phyloP scores from a whole-genome alignment of 1,140 invertebrate species.

The Pantala flavescens region DNA sequence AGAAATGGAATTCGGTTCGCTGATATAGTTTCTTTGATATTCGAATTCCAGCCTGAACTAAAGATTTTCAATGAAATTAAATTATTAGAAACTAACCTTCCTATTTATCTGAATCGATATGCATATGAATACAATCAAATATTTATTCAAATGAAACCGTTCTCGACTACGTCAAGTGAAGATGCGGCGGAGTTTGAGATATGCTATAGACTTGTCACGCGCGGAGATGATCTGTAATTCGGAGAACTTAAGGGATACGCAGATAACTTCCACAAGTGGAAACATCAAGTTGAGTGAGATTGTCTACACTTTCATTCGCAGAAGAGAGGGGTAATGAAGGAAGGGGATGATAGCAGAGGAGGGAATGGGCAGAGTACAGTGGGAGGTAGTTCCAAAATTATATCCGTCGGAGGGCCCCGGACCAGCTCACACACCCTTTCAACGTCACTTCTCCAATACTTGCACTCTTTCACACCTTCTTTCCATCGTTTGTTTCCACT shows the following conservation, averaged over 20 bases:
- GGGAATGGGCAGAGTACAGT: background rate
- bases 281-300: background rate
- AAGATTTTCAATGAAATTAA: too few relatives aligned
- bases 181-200: too few relatives aligned
- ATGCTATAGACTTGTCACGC: too few relatives aligned
- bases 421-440: background rate
- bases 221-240: too few relatives aligned
- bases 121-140: too few relatives aligned
- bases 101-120: too few relatives aligned
- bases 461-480: background rate
- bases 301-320: background rate
- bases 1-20: too few relatives aligned
- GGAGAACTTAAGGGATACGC: background rate
- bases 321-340: background rate
- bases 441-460: background rate
- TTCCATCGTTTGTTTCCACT: background rate
- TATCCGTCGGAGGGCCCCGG: background rate
- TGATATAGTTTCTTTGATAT: too few relatives aligned
- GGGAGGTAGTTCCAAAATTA: slow-evolving; percentile 6
- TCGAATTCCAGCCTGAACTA: too few relatives aligned
- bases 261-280: background rate
- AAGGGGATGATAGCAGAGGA: background rate
- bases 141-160: too few relatives aligned
- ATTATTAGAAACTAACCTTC: too few relatives aligned
- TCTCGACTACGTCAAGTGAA: too few relatives aligned